Conservation (phyloP, 2,113 vertebrate genomes). For the Phalacrocorax aristotelis region DNA sequence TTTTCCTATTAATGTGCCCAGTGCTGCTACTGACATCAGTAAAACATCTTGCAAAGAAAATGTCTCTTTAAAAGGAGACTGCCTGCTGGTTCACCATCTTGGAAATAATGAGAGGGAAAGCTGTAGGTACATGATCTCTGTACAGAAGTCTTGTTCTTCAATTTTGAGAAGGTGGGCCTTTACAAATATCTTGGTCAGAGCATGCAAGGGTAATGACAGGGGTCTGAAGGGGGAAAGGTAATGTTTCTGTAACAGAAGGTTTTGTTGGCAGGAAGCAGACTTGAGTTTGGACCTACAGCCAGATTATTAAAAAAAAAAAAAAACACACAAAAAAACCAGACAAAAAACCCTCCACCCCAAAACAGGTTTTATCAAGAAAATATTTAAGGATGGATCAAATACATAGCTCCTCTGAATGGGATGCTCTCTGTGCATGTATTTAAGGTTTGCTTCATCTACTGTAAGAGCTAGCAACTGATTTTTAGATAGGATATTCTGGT, state of each 20-base stretch:
- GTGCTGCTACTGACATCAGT: background rate
- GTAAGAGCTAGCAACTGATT: background rate
- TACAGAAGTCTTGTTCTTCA: background rate
- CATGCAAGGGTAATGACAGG: rapidly evolving
- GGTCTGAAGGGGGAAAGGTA: background rate
- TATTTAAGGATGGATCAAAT: background rate
- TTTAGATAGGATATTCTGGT: background rate
- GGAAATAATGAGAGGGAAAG: background rate
- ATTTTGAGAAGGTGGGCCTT: background rate
- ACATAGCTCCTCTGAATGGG: background rate
- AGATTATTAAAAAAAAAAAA: background rate
- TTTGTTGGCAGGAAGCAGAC: background rate
- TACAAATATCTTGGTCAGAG: background rate
- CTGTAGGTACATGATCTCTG: background rate
- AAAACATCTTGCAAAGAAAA: background rate
- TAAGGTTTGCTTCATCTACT: background rate
- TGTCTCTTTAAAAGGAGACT: background rate
- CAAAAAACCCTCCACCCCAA: background rate
- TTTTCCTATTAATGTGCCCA: background rate
- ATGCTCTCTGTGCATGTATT: background rate
- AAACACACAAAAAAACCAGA: background rate
- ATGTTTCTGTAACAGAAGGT: background rate
- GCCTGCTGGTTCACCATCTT: background rate
- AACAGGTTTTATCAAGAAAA: background rate
- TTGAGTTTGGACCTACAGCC: background rate